Percentiles rank a stretch among this genome's conserved stretches.
Conservation (phyloP, 2,797 vertebrate species). For the Hippopotamyrus pictus region DNA sequence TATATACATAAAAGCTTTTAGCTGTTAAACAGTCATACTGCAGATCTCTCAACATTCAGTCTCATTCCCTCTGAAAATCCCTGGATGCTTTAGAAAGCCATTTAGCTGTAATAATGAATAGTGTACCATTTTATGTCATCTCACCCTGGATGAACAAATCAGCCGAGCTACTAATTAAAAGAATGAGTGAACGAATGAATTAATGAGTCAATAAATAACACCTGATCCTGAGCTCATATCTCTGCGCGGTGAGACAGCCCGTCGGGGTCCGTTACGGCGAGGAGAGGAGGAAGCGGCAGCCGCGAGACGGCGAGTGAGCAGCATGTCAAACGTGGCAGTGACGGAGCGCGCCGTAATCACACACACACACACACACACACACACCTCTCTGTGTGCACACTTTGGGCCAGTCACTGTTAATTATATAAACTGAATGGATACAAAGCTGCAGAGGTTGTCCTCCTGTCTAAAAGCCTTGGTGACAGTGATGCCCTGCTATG, state of each 20-base stretch:
- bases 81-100: conserved; percentile 6
- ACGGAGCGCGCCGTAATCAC: neutral
- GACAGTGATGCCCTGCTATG: neutral
- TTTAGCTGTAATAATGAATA: conserved; percentile 13
- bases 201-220: conserved; percentile 13
- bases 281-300: neutral
- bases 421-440: conserved; percentile 2
- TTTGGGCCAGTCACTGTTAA: neutral
- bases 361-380: neutral
- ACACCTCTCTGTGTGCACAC: neutral
- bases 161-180: conserved; percentile 6
- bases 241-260: neutral
- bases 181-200: conserved; percentile 12
- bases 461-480: neutral
- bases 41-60: neutral
- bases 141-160: conserved; percentile 7
- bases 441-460: neutral
- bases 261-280: neutral
- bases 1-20: conserved; percentile 10
- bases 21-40: conserved; percentile 7
- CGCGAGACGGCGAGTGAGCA: neutral
- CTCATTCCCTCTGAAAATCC: neutral
- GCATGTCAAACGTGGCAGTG: neutral
- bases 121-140: conserved; percentile 5
- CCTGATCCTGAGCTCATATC: conserved; percentile 3